A percentile compares a stretch with the other conserved stretches of the same genome.
These are phyloP conservation scores for Drosophila tripunctata DNA, from an alignment of 2,888 invertebrate genomes.

Conservation along the genomic window DNA sequence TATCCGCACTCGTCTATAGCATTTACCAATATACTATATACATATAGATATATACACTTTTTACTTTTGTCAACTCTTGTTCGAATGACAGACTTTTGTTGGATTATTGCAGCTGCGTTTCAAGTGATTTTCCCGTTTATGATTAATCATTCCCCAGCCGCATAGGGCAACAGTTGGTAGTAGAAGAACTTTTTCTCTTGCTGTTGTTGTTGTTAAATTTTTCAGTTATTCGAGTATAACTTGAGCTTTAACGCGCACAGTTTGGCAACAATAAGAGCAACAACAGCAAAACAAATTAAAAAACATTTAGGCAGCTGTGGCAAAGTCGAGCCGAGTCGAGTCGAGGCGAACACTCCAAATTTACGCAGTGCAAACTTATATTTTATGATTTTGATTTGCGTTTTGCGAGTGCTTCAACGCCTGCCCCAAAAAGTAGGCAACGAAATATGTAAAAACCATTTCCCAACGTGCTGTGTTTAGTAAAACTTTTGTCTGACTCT, in stretches of 20 bases:
- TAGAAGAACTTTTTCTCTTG: slow-evolving; percentile 49
- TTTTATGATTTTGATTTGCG: slow-evolving; percentile 76
- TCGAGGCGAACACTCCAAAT: slow-evolving; percentile 47
- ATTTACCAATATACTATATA: slow-evolving; percentile 10
- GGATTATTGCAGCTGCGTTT: slow-evolving; percentile 48
- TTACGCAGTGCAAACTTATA: slow-evolving; percentile 80
- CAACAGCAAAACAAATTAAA: slow-evolving; percentile 73
- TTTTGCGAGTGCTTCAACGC: slow-evolving; percentile 31
- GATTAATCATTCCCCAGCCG: slow-evolving; percentile 64
- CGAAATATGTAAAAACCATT: slow-evolving; percentile 35
- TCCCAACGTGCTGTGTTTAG: background rate
- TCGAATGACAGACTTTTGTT: slow-evolving; percentile 60
- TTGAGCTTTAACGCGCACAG: background rate
- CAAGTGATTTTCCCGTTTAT: slow-evolving; percentile 53
- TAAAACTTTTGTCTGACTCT: slow-evolving; percentile 37
- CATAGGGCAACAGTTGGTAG: slow-evolving; percentile 48
- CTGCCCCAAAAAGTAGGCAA: slow-evolving; percentile 71
- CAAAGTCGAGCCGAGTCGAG: slow-evolving; percentile 31
- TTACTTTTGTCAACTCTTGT: slow-evolving; percentile 69
- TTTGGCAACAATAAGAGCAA: slow-evolving; percentile 36
- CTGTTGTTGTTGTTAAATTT: background rate
- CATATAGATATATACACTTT: slow-evolving; percentile 25
- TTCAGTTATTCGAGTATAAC: background rate
- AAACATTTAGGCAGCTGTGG: slow-evolving; percentile 80
- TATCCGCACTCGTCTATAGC: slow-evolving; percentile 3